phyloP scores from a whole-genome alignment of 2,888 invertebrate genomes.

The Melipona bicolor region DNA sequence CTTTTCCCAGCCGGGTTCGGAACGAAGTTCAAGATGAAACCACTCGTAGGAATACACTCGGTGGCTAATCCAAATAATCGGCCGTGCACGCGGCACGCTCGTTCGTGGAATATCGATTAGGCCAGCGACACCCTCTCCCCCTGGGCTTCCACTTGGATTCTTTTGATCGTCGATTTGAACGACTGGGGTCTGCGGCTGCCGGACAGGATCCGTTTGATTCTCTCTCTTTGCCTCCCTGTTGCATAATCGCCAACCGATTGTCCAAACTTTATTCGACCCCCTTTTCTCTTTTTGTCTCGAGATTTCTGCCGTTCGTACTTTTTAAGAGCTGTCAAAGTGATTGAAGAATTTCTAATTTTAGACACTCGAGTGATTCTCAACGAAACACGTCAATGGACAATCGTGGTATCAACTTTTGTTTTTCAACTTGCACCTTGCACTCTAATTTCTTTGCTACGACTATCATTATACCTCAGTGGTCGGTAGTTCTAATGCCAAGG shows the following conservation, averaged over 20 bases:
- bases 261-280: no score
- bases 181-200: not conserved
- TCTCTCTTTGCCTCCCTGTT: constrained; percentile 13
- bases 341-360: no score
- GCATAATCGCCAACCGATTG: not conserved
- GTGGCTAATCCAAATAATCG: constrained; percentile 71
- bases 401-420: no score
- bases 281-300: no score
- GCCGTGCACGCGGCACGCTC: constrained; percentile 48
- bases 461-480: no score
- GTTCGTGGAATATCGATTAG: constrained; percentile 66
- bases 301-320: no score
- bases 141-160: constrained; percentile 4
- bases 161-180: constrained; percentile 26
- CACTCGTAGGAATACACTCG: constrained; percentile 67
- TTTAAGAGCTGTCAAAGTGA: no score
- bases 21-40: constrained; percentile 73
- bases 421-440: no score
- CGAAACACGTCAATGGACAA: no score
- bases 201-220: constrained; percentile 29
- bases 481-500: no score
- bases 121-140: constrained; percentile 26
- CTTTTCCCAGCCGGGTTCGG: constrained; percentile 51
- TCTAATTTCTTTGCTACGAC: no score
- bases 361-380: no score